Evolutionary conservation across 2,888 invertebrate genomes (phyloP), one percentile per base, ranked within the genome.

Genomic region (Thyatira batis): DNA sequence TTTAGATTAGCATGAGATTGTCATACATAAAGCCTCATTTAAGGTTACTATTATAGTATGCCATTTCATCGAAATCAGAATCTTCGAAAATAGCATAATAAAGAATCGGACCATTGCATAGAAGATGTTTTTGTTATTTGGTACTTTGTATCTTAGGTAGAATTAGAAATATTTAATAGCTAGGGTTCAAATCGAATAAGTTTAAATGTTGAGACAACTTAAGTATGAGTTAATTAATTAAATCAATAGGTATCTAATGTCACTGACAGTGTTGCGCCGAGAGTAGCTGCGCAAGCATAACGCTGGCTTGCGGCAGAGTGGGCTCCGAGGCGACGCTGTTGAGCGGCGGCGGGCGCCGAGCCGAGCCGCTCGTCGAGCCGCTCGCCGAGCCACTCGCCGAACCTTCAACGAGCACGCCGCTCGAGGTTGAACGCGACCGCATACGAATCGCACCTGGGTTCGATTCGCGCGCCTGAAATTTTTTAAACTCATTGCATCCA

Each of bases 231-330:
- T 44, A 20, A 85, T 77, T 58, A 51, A 80, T 53, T 49, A 25
- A 27, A 53, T n/a, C n/a, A n/a, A n/a, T n/a, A n/a, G n/a, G n/a
- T 23, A 51, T 56, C 50, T 55, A 58, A 54, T 55, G 61, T 52
- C 5, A 92, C 94, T 89, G 82, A 95, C 95, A 95, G 93, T 90
- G 91, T 67, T 91, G 90, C 52, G 87, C 80, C 50, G 95, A 96
- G 65, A 98, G 94, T 62, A 98, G 93, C 78, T 97, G 97, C 48
- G 97, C 97, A 57, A 98, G 93, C 80, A 96, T 93, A 52, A 96
- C 95, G 89, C 96, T 97, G 72, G 93, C 93, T 69, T 93, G 93
- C 63, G 94, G 92, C 61, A 96, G 89, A 69, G 95, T 93, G 49
- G 96, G 96, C 87, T 97, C 96, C 80, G 96, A 96, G 54, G 94